Evolutionary conservation across 2,113 vertebrate species (phyloP), one percentile per base, ranked within the genome.

Genomic region (Archocentrus centrarchus): DNA sequence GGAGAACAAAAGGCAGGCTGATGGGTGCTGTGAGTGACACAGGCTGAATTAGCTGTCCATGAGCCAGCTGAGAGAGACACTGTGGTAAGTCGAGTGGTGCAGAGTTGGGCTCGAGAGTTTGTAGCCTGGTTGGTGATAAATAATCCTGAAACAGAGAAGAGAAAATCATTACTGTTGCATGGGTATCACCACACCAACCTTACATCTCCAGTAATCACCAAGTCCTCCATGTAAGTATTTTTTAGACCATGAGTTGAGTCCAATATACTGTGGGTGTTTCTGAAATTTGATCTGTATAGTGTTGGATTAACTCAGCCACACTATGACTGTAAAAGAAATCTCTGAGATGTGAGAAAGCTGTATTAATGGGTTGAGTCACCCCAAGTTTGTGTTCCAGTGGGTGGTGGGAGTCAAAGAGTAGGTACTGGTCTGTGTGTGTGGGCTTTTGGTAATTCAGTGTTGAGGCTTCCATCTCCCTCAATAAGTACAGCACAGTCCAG

Each of bases 251-350:
- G 9, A 50, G 41, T 30, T 30, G 5, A 70, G 39, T 20, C 24
- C 66, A 70, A 3, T 11, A 70, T 30, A 50, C 22, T 30, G 64
- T 50, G 64, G 24, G 64, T 24, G 0, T 50, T 70, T 50, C 24
- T 24, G 14, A 70, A 15, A 27, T 68, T 68, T 47, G 41, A 30
- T 50, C 41, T 50, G 24, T 50, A 11, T 18, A 68, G 2, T 41
- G 39, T 2, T 47, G 44, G 24, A 50, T 70, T 0, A 50, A 70
- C 2, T 50, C 22, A 27, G 22, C 39, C 24, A 14, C 11, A 41
- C 39, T 17, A 27, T 0, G 0, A 0, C 39, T 68, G n/a, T 15
- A 5, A n/a, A 47, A 27, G 14, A 5, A 47, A 15, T 5, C 14
- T 47, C 15, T 6, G 5, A 15, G 14, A 47, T 14, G 4, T 47